Base-by-base conservation (phyloP, 2,888 invertebrate species). In the Drosophila sordidula region DNA sequence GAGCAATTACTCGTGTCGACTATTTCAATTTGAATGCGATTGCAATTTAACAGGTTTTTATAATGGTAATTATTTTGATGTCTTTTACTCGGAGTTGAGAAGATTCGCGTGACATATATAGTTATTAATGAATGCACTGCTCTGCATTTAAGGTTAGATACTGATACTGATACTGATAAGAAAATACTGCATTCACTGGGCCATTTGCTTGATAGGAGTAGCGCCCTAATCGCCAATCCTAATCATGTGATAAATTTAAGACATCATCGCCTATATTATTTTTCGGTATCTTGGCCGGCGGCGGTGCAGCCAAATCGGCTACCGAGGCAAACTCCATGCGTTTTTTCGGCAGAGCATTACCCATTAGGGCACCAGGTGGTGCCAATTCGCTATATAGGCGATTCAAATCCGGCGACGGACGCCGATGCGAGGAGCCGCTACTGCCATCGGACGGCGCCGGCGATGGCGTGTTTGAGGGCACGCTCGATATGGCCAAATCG, bases 251-350 rank as follows among this genome's bases (percentile, higher is more conserved):
- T 59, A 92, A 74, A 80, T 92, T 92, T n/a, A 92, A 74, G 34
- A 91, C 90, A 65, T 91, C 91, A 70, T 92, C 92, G 47, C 86
- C 90, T 62, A 91, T 88, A 61, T 85, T 87, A 72, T 94, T 94
- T 90, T 95, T 95, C 4, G 94, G 92, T 49, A 95, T 92, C 90
- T 95, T 95, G 12, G 90, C 82, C 44, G 94, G 93, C 58, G 93
- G 93, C 62, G 95, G 94, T 64, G 93, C 92, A 34, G 90, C 92
- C 54, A 92, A 68, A 73, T 92, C 92, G 4, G 92, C 92, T 45
- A 92, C 92, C 4, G 92, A 92, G 18, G 92, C 92, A 55, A 92
- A 92, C 70, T 92, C 92, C 92, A 92, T 92, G 36, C 92, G 91
- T 67, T 92, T 92, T 64, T 92, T 92, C 22, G 91, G 91, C 68